A percentile compares a stretch with the other conserved stretches of the same genome.
phyloP scores from a whole-genome alignment of 2,797 vertebrate genomes.

The Gallinago nigripennis region DNA sequence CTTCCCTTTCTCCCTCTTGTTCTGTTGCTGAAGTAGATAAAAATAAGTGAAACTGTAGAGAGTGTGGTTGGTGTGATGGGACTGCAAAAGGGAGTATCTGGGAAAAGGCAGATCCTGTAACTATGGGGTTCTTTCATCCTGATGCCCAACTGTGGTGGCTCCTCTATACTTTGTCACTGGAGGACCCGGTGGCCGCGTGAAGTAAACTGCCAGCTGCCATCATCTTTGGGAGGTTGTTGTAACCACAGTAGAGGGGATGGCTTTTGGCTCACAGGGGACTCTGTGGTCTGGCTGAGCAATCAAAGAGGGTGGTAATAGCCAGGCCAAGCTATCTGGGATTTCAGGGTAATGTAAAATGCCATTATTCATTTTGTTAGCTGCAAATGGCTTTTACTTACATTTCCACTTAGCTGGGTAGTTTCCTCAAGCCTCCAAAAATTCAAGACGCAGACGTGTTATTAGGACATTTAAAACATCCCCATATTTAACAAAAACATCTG shows the following conservation, averaged over 20 bases:
- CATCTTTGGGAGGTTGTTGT: background rate
- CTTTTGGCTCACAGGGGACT: background rate
- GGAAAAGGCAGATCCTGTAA: background rate
- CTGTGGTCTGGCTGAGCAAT: slow-evolving; percentile 17
- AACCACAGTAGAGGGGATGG: background rate
- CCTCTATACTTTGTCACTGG: background rate
- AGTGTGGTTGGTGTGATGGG: background rate
- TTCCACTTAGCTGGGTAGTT: slow-evolving; percentile 14
- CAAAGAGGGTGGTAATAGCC: background rate
- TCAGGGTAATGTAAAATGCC: background rate
- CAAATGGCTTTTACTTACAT: background rate
- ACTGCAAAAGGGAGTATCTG: background rate
- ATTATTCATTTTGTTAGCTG: background rate
- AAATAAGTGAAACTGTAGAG: background rate
- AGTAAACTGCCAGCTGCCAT: background rate
- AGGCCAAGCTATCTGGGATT: background rate
- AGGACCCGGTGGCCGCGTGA: fast-evolving
- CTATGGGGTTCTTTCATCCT: background rate
- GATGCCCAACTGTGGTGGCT: background rate
- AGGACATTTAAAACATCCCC: background rate
- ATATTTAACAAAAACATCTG: background rate
- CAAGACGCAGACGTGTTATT: background rate
- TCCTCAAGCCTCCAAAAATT: background rate
- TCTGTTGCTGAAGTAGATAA: background rate
- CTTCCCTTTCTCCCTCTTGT: background rate